phyloP scores from a whole-genome alignment of 2,888 invertebrate species.

The Tenthredo mesomela region DNA sequence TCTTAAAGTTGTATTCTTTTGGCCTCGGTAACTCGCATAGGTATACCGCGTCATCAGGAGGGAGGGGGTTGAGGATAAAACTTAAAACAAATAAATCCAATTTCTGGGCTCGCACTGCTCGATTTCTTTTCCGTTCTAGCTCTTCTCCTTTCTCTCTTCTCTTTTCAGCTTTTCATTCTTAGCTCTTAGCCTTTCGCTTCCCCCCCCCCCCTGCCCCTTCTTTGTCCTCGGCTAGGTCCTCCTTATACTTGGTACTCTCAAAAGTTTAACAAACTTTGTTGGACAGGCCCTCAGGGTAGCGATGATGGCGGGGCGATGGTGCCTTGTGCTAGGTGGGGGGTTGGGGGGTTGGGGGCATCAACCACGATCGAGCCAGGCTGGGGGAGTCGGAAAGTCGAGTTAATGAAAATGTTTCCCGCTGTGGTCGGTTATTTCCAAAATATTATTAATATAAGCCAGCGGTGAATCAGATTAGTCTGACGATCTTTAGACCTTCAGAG shows the following conservation, averaged over 20 bases:
- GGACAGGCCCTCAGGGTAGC: conserved; percentile 41
- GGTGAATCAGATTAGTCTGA: conserved; percentile 57
- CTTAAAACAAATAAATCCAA: conserved; percentile 73
- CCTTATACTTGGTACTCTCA: conserved; percentile 29
- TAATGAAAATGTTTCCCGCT: conserved; percentile 74
- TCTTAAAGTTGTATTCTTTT: conserved; percentile 78
- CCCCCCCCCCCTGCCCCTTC: not conserved
- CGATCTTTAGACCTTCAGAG: conserved; percentile 50
- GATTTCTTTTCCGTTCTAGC: conserved; percentile 22
- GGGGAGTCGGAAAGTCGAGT: conserved; percentile 61
- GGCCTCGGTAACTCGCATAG: conserved; percentile 70
- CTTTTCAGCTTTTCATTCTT: not conserved
- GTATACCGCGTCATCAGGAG: conserved; percentile 58
- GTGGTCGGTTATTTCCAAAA: conserved; percentile 67
- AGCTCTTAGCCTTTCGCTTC: not conserved
- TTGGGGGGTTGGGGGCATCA: conserved; percentile 40
- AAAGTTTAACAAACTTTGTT: conserved; percentile 46
- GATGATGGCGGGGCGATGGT: conserved; percentile 38
- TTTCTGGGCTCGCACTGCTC: conserved; percentile 59
- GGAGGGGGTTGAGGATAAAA: conserved; percentile 58
- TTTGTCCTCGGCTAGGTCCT: not conserved
- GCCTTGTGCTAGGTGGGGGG: conserved; percentile 9
- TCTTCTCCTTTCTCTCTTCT: not conserved
- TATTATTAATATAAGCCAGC: conserved; percentile 57
- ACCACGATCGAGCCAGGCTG: conserved; percentile 15